phyloP scores from a whole-genome alignment of 2,888 invertebrate species.

The Nysson spinosus region DNA sequence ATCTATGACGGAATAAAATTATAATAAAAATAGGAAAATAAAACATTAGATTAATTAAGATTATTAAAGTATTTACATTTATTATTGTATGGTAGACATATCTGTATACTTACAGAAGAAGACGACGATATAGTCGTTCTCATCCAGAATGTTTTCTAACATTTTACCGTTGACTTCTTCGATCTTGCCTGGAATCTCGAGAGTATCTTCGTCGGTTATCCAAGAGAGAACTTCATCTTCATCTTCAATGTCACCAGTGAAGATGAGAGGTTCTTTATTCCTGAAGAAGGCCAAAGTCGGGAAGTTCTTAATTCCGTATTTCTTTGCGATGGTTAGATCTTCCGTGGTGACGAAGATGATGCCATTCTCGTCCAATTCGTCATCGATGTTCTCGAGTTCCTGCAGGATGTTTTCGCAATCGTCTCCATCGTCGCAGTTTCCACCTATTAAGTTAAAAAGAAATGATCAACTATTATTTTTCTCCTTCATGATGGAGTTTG shows the following conservation, averaged over 20 bases:
- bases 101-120: constrained; percentile 89
- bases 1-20: constrained; percentile 84
- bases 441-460: constrained; percentile 79
- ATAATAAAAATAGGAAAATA: background rate
- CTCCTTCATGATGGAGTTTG: too few species aligned
- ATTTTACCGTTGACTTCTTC: constrained; percentile 94
- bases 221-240: constrained; percentile 94
- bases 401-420: constrained; percentile 91
- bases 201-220: constrained; percentile 93
- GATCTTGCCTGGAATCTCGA: constrained; percentile 94
- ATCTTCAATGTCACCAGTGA: constrained; percentile 91
- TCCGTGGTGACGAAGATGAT: constrained; percentile 96
- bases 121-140: constrained; percentile 93
- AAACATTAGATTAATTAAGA: too few species aligned
- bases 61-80: too few species aligned
- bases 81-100: background rate
- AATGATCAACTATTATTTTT: too few species aligned
- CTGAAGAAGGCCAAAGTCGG: constrained; percentile 94
- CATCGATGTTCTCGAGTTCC: constrained; percentile 94
- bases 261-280: constrained; percentile 92
- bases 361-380: constrained; percentile 94
- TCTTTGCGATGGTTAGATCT: constrained; percentile 88
- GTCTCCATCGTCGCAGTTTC: constrained; percentile 92
- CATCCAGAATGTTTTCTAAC: constrained; percentile 92
- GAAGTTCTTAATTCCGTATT: constrained; percentile 90